A percentile compares a stretch with the other conserved stretches of the same genome.
Evolutionary conservation across 2,113 vertebrate species (phyloP).

Genomic region (Nothocercus julius): DNA sequence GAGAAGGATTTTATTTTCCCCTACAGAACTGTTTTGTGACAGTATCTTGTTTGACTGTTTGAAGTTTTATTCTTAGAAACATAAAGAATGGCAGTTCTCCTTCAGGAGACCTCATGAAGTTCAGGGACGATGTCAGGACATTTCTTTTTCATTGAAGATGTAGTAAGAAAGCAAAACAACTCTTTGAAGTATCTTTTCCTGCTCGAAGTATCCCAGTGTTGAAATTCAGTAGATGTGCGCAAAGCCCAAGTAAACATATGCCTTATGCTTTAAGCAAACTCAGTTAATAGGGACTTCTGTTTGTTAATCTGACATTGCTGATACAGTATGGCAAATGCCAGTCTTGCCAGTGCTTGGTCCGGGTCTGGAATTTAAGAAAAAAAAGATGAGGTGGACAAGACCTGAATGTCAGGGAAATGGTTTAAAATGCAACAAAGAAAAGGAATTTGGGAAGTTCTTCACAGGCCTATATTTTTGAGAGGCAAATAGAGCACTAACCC

Average conservation of each 20-base stretch:
- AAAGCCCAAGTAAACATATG: not conserved
- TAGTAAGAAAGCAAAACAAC: not conserved
- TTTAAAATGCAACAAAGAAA: not conserved
- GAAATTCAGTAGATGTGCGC: not conserved
- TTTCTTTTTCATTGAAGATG: not conserved
- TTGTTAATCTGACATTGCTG: not conserved
- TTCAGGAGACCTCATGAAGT: not conserved
- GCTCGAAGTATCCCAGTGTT: not conserved
- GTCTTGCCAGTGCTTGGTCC: not conserved
- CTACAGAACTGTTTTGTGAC: not conserved
- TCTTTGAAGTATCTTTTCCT: not conserved
- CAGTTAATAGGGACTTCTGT: not conserved
- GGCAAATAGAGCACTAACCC: not conserved
- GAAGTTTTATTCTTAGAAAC: not conserved
- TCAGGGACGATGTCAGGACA: not conserved
- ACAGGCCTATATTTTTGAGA: not conserved
- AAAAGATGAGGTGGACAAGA: not conserved
- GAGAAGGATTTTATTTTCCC: not conserved
- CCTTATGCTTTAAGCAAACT: not conserved
- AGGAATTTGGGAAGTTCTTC: not conserved
- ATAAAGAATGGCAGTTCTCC: not conserved
- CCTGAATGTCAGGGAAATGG: not conserved
- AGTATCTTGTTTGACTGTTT: not conserved
- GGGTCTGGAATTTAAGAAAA: not conserved
- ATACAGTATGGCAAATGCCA: not conserved